Base-by-base conservation (phyloP, 2,113 vertebrate species). In the Phocoena phocoena region DNA sequence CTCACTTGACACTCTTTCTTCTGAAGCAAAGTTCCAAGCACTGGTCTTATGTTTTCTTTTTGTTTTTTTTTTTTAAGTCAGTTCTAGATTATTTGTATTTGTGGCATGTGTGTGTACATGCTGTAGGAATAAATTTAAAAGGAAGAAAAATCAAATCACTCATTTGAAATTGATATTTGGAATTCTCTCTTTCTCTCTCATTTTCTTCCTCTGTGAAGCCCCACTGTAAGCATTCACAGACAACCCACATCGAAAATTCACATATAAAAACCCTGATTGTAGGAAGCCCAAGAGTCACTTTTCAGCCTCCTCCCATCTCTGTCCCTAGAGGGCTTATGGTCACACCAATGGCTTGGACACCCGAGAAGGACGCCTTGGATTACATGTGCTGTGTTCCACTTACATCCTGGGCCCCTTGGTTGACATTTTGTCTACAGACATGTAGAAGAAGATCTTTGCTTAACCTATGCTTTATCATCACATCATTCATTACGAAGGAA, bases 131-230 rank as follows among this genome's bases (percentile, higher is more conserved):
- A 53, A 63, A 36, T 50, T 87, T 79, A 94, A 95, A 73, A 67
- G 50, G 55, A 82, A 76, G 28, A 80, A 55, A 62, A 25, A 62
- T 85, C 62, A 53, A 63, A 50, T 90, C 36, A 31, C 9, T 80
- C 13, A 71, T 80, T 81, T 79, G 36, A 90, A 88, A 70, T 13
- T 60, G n/a, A 63, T 28, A 62, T 81, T 70, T 83, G 8, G 38
- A 87, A 89, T 93, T 80, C 25, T 68, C 62, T 82, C 28, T 91
- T 65, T 47, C n/a, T 82, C 12, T 47, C 36, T 82, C 15, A 25
- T 76, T 96, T 63, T 93, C 25, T 90, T 87, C 8, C 33, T 93
- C 41, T 83, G 6, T 76, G 47, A 96, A 86, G 73, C 20, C 71
- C 13, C 31, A 71, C 67, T 92, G 5, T 23, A 80, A 62, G 11